Base-by-base conservation (phyloP, 2,888 invertebrate genomes). In the Watsonalla cultraria region DNA sequence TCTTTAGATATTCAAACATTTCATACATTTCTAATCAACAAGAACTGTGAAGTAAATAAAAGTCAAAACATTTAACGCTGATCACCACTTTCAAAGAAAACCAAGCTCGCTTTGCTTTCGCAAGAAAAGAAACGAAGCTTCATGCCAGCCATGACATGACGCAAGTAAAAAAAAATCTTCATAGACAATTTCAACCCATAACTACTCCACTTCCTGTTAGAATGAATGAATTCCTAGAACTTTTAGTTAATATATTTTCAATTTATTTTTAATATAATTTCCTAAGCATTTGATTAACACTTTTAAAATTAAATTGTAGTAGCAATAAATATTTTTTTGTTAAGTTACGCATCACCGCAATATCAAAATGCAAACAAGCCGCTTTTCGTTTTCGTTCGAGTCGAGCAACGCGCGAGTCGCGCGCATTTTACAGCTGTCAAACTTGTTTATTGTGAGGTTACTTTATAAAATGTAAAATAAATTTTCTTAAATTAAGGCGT, bases 91-190 rank as follows among this genome's bases (percentile, higher is more conserved):
- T 80, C 76, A 84, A 83, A 84, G 82, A 82, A 86, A 88, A 86
- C 83, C 83, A 86, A 88, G 86, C 87, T 85, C 82, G 80, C 82
- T 86, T 86, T 86, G 80, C 82, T 85, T 86, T 86, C 76, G 76
- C 79, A 83, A 84, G 81, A 82, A 86, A 87, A 87, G 87, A 68
- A 85, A 84, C 82, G 82, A 86, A 86, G 86, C 86, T 84, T 83
- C 74, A 72, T 72, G 76, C 74, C 83, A 84, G 86, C 86, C 86
- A 86, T 87, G 82, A 80, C 80, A 78, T 78, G 77, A 76, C 72
- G 73, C 70, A 74, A 71, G 64, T 64, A 65, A 70, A 75, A 74
- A 78, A 74, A 66, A 65, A 54, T 58, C 50, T 55, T 56, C 70
- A 69, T 65, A 68, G 62, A 70, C 56, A 37, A 48, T 24, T 6